A percentile compares a stretch with the other conserved stretches of the same genome.
Conservation (phyloP, 2,888 invertebrate genomes). For the Copidosoma aretas region DNA sequence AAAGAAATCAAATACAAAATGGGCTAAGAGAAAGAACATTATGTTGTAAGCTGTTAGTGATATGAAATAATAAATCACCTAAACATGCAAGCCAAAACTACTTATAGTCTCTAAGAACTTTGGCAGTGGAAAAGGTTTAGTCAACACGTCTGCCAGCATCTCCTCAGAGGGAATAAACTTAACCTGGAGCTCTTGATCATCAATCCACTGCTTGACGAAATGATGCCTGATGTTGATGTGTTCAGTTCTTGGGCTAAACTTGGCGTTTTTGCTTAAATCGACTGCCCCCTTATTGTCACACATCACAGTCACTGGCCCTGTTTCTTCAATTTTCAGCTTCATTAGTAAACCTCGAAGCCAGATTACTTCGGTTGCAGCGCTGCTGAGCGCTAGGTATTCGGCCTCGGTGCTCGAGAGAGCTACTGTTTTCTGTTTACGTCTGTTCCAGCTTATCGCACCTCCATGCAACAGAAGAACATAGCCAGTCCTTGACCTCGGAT, state of each 20-base stretch:
- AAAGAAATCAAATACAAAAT: too few relatives aligned
- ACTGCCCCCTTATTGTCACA: slow-evolving; percentile 2
- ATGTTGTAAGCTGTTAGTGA: too few relatives aligned
- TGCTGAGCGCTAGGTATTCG: slow-evolving; percentile 11
- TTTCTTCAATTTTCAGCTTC: neutral
- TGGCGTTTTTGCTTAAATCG: neutral
- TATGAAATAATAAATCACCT: too few relatives aligned
- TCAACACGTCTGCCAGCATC: neutral
- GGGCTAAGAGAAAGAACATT: too few relatives aligned
- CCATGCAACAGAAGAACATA: neutral
- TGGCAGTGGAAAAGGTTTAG: neutral
- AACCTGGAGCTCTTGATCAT: neutral
- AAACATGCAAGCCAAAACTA: too few relatives aligned
- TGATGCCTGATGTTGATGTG: neutral
- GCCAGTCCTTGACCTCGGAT: neutral
- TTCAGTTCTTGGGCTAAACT: neutral
- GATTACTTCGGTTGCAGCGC: neutral
- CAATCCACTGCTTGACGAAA: neutral
- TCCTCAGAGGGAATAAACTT: neutral
- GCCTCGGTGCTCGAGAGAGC: slow-evolving; percentile 2
- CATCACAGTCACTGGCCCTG: neutral
- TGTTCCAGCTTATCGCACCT: neutral
- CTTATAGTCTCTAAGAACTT: neutral
- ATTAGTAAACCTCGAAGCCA: neutral
- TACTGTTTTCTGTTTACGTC: neutral